These are phyloP conservation scores for Himalopsyche tibetana DNA, from an alignment of 2,888 invertebrate species.

Conservation along the genomic window DNA sequence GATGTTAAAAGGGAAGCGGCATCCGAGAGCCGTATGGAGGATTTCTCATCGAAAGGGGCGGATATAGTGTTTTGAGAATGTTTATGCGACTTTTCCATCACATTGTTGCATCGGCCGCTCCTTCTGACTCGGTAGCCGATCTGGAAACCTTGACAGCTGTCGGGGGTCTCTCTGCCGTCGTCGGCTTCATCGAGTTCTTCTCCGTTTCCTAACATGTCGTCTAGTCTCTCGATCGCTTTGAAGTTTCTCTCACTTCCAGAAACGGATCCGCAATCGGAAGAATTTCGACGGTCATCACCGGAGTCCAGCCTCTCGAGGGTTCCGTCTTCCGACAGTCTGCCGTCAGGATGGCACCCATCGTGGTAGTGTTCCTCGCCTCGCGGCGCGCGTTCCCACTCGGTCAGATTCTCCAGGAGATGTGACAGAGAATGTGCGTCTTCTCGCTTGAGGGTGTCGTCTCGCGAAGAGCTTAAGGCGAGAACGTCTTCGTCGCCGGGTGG, in stretches of 20 bases:
- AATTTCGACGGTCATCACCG: neutral
- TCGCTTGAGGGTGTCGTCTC: slow-evolving; percentile 55
- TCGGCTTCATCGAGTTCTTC: neutral
- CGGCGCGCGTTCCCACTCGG: neutral
- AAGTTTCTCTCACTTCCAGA: neutral
- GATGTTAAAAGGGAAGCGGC: neutral
- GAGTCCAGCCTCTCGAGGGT: slow-evolving; percentile 26
- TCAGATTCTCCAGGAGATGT: slow-evolving; percentile 1
- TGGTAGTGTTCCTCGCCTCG: neutral
- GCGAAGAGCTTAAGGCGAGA: slow-evolving; percentile 55
- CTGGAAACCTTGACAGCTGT: slow-evolving; percentile 66
- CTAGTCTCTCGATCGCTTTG: neutral
- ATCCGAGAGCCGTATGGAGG: slow-evolving; percentile 12
- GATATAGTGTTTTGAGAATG: neutral
- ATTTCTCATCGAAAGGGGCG: slow-evolving; percentile 48
- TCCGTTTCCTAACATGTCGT: neutral
- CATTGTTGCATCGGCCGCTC: slow-evolving; percentile 62
- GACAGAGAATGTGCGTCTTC: slow-evolving; percentile 45
- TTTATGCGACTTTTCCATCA: slow-evolving; percentile 61
- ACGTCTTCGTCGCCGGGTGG: slow-evolving; percentile 80
- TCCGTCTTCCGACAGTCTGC: slow-evolving; percentile 29
- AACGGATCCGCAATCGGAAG: slow-evolving; percentile 14
- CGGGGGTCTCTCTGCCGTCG: neutral
- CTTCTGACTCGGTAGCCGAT: slow-evolving; percentile 64
- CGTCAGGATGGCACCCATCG: slow-evolving; percentile 27